Evolutionary conservation across 2,797 vertebrate genomes (phyloP).

Genomic region (Cygnus olor): DNA sequence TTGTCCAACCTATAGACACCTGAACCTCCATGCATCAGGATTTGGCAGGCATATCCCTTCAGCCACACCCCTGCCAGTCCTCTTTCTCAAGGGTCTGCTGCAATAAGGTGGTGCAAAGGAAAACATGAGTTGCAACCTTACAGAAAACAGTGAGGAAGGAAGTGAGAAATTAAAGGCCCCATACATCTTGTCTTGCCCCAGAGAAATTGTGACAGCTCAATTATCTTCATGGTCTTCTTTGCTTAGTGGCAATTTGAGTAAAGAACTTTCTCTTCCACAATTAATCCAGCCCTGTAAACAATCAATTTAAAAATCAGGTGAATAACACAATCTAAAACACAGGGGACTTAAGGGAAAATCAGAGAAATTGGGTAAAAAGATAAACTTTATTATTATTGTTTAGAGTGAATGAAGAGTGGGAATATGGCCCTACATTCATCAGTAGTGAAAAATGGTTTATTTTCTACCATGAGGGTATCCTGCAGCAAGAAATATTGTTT

Average conservation of each 20-base stretch:
- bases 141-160: fast-evolving
- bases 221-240: neutral
- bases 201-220: neutral
- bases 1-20: neutral
- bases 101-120: neutral
- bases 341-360: neutral
- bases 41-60: neutral
- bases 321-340: neutral
- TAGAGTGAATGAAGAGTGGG: neutral
- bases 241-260: neutral
- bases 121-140: neutral
- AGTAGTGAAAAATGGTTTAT: neutral
- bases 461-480: neutral
- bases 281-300: neutral
- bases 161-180: neutral
- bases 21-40: neutral
- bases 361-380: neutral
- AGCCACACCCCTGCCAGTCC: neutral
- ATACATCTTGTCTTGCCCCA: neutral
- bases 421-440: neutral
- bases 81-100: neutral
- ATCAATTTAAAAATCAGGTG: neutral
- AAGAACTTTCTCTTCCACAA: neutral
- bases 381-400: neutral
- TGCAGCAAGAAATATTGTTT: neutral